Base-by-base conservation (phyloP, 2,888 invertebrate species). In the Catocala nupta region DNA sequence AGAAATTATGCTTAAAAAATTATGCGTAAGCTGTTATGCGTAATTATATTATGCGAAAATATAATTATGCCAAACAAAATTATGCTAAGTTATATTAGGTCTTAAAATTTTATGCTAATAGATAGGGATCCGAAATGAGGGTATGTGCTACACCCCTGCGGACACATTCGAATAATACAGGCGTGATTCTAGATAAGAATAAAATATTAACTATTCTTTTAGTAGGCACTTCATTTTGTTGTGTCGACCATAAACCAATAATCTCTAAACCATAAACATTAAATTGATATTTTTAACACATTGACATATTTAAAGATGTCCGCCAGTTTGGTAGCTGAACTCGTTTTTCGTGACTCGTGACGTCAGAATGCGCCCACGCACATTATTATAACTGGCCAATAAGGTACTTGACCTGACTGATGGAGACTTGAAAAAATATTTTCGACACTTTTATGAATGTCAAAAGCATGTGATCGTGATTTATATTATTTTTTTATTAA, bases 361-460 rank as follows among this genome's bases (percentile, higher is more conserved):
- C 74, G 75, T 74, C 68, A 70, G 48, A 58, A 16, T 60, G 65
- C 66, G 68, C 76, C 76, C 63, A 76, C 76, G 55, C 73, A 63
- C 42, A 11, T 61, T 62, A 49, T 59, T 64, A 56, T 73, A 67
- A 68, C 64, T 68, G 63, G 68, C 57, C 72, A 51, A 61, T 68
- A 68, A 68, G 68, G 73, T 68, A 63, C 42, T 47, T 63, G 62
- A 72, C 62, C 68, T 64, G 53, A 39, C 36, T 7, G 36, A 39
- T 7, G 36, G 51, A 34, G 52, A 49, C 42, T 59, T 64, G 34
- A 11, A 39, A 55, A 61, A 63, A 53, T 13, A 25, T 16, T 12
- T 51, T 51, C 13, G 51, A 36, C 51, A 36, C 39, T 36, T 51
- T 51, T 51, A 51, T 51, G 10, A 3, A 11, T 43, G 43, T 43